A percentile compares a stretch with the other conserved stretches of the same genome.
Conservation (phyloP, 2,113 vertebrate species). For the Apodemus sylvaticus region DNA sequence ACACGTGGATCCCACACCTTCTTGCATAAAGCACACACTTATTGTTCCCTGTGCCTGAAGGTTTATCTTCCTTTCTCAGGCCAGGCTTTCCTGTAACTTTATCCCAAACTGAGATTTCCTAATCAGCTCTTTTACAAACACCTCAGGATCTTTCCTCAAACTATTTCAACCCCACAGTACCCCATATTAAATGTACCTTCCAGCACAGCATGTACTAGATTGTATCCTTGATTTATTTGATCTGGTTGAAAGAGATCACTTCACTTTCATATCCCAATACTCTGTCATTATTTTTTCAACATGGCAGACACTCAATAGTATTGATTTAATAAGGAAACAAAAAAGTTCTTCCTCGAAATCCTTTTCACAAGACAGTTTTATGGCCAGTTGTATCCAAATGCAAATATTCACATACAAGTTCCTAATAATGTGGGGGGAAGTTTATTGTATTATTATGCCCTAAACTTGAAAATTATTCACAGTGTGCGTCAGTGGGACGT, state of each 20-base stretch:
- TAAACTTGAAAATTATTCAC: constrained; percentile 8
- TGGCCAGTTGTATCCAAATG: background rate
- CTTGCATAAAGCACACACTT: background rate
- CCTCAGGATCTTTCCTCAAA: background rate
- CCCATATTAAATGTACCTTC: background rate
- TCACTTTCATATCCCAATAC: background rate
- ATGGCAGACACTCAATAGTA: background rate
- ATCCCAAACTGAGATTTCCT: background rate
- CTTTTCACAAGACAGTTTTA: background rate
- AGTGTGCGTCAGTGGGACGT: background rate
- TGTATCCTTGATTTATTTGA: background rate
- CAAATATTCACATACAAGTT: background rate
- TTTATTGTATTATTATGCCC: background rate
- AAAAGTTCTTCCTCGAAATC: background rate
- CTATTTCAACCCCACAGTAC: background rate
- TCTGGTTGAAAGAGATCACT: background rate
- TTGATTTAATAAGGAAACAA: constrained; percentile 7
- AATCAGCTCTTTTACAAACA: too few relatives aligned
- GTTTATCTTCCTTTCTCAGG: background rate
- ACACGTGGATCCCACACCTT: background rate
- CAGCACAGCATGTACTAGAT: background rate
- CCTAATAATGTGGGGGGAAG: background rate
- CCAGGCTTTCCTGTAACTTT: background rate
- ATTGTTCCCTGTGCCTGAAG: background rate
- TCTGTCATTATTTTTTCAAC: background rate